A percentile compares a stretch with the other conserved stretches of the same genome.
phyloP scores from a whole-genome alignment of 2,797 vertebrate species.

The Lemur catta region DNA sequence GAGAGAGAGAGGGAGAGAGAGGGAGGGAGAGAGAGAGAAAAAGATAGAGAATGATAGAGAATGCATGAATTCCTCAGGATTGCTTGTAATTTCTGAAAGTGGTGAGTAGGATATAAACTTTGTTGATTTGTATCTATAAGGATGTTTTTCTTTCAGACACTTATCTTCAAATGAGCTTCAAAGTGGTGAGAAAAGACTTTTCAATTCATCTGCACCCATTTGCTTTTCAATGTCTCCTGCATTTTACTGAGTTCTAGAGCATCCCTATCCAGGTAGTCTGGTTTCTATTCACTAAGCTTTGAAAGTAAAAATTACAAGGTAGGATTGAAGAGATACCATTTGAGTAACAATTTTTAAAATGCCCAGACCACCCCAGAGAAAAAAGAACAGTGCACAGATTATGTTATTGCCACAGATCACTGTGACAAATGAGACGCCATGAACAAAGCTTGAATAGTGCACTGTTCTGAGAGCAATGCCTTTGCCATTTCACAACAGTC shows the following conservation, averaged over 20 bases:
- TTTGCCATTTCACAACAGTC: neutral
- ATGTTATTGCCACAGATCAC: neutral
- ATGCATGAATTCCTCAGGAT: neutral
- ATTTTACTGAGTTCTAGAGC: neutral
- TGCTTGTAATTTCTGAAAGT: neutral
- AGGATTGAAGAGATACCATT: neutral
- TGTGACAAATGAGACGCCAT: neutral
- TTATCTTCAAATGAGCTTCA: neutral
- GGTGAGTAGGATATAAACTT: neutral
- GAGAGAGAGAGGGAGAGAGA: neutral
- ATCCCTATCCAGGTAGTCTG: neutral
- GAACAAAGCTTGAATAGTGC: neutral
- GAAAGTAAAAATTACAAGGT: neutral
- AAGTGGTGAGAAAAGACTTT: neutral
- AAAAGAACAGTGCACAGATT: neutral
- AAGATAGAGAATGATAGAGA: neutral
- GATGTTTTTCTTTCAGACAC: neutral
- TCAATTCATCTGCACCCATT: neutral
- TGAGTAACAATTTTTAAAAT: slow-evolving; percentile 43
- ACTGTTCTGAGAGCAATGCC: neutral
- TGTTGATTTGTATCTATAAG: neutral
- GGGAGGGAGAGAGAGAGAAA: neutral
- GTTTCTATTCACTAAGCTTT: neutral
- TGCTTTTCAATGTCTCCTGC: neutral
- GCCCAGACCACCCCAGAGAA: neutral